Base-by-base conservation (phyloP, 2,888 invertebrate genomes). In the Lasius platythorax region DNA sequence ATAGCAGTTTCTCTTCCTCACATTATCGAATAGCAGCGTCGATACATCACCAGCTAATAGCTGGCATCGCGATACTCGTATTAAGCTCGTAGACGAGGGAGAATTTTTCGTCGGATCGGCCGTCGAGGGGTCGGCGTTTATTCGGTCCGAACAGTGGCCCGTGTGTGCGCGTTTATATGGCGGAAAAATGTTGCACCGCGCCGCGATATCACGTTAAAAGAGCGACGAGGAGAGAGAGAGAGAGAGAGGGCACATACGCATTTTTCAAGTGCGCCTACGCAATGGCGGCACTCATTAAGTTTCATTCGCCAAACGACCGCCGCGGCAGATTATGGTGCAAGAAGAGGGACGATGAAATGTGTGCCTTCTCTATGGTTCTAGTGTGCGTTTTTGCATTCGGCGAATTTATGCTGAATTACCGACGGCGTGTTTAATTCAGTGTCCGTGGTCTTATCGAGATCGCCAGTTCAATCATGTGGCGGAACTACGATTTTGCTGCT, bases 221-320 rank as follows among this genome's bases (percentile, higher is more conserved):
- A 68, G 63, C 43, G 23, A 85, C 72, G 53, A 53, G 15, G 50
- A 30, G 18, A 23, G 43, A 58, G 28, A 33, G 9, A 74, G 67
- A 73, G 18, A 56, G 12, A 9, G 53, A 4, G 23, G 72, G 82
- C 37, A 61, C 74, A 67, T 79, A 66, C 83, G 76, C 82, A 85
- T 89, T 87, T 91, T 90, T 91, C 85, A 87, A 79, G 85, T 5
- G 75, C 85, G 64, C 56, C 46, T 70, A 84, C 85, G 86, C 85
- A 85, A 82, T 86, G 87, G 87, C 82, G 86, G 87, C 83, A 81
- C 90, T 92, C 90, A 88, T 92, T 92, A 91, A 91, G 88, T 85
- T 88, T 86, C 87, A 81, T 86, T 83, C 84, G 70, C 68, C 43
- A 37, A 43, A 68, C 76, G 9, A 46, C 58, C 58, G n/a, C 70